Conservation (phyloP, 35 echinoderm and acorn worm species). For the Hemicentrotus pulcherrimus region DNA sequence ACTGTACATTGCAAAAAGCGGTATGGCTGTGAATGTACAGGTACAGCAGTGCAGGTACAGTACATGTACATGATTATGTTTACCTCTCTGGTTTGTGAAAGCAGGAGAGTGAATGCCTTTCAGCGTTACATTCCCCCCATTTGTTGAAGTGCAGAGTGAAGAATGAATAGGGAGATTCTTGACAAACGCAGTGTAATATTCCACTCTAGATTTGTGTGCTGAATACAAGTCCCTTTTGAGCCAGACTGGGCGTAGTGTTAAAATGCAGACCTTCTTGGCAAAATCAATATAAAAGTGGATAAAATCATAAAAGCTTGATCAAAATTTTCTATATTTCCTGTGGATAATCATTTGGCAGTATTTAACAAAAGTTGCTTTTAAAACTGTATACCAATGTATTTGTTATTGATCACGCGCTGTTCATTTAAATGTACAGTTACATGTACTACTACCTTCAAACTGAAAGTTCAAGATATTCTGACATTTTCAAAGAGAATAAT, state of each 20-base stretch:
- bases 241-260: background rate
- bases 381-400: too few species aligned
- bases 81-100: too few species aligned
- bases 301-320: too few species aligned
- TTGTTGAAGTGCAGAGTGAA: background rate
- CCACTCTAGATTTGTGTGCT: slow-evolving; percentile 1
- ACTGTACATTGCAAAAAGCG: too few species aligned
- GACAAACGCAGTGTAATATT: slow-evolving; percentile 2
- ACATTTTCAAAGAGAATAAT: too few species aligned
- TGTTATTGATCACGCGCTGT: too few species aligned
- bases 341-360: too few species aligned
- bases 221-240: background rate
- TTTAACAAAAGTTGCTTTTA: too few species aligned
- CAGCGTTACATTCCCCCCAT: background rate
- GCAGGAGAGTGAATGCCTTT: background rate
- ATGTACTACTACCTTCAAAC: too few species aligned
- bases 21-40: background rate
- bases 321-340: too few species aligned
- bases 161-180: background rate
- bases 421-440: too few species aligned
- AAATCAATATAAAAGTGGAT: background rate
- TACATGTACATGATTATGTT: background rate
- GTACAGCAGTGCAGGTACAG: background rate
- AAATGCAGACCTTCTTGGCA: background rate
- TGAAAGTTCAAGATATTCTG: too few species aligned